Conservation (phyloP, 23 tunicate species). For the Trididemnum miniatum region DNA sequence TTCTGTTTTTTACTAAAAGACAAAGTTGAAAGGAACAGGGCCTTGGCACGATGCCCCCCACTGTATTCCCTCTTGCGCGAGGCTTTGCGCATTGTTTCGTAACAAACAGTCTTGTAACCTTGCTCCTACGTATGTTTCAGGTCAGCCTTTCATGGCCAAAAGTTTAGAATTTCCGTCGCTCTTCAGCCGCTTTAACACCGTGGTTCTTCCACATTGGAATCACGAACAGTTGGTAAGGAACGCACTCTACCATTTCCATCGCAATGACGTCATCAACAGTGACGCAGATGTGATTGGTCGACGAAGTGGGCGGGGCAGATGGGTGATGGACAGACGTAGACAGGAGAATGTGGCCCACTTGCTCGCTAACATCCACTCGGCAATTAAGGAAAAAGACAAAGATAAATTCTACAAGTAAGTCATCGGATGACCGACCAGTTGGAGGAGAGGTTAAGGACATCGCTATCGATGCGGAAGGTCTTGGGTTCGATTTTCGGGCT, state of each 20-base stretch:
- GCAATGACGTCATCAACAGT: slow-evolving; percentile 35
- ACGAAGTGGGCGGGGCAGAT: slow-evolving; percentile 29
- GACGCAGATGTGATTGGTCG: slow-evolving; percentile 31
- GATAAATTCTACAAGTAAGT: slow-evolving; percentile 78
- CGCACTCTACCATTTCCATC: slow-evolving; percentile 73
- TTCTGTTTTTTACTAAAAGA: no score
- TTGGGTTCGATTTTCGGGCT: no score
- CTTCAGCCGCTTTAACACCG: slow-evolving; percentile 67
- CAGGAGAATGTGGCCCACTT: slow-evolving; percentile 83
- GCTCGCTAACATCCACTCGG: slow-evolving; percentile 78
- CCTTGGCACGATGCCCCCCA: no score
- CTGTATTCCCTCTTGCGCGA: no score
- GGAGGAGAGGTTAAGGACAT: no score
- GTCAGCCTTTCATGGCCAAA: slow-evolving; percentile 74
- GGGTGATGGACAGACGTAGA: slow-evolving; percentile 60
- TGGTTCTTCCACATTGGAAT: slow-evolving; percentile 69
- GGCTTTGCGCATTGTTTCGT: no score
- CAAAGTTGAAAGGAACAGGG: no score
- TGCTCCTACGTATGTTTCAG: no score
- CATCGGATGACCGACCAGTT: no score
- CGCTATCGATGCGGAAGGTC: no score
- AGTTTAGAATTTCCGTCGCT: slow-evolving; percentile 85
- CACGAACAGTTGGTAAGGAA: slow-evolving; percentile 78
- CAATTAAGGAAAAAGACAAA: slow-evolving; percentile 68
- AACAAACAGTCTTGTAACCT: no score